Evolutionary conservation across 2,797 vertebrate species (phyloP), one percentile per base, ranked within the genome.

Genomic region (Petrocephalus sullivani): DNA sequence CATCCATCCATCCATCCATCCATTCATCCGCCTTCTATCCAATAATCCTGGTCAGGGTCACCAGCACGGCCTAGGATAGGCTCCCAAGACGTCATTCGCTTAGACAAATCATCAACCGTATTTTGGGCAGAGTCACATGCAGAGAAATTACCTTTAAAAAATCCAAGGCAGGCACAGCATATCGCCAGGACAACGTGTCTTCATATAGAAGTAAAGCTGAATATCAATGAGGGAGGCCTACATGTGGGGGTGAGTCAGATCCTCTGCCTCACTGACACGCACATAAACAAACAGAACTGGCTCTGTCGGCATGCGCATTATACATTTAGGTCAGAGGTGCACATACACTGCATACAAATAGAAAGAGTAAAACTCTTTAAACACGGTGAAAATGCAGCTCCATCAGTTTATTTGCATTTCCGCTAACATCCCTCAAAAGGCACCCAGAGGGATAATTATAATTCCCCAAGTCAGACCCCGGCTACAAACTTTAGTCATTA

Each of bases 371-470:
- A 37, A 61, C 58, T 78, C 61, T 86, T n/a, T 19, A 81, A 46
- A 75, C 37, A 19, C 9, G 2, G 54, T 28, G 58, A 57, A 87
- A 83, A 85, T 71, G 21, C 67, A 81, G 41, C 60, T 75, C 86
- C 78, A 46, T 57, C 86, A 87, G 61, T 85, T 87, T 85, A 89
- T 85, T 87, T 87, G 41, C 33, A 23, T 87, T 87, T 90, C 89
- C 28, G 81, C 87, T 87, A 85, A 86, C 60, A 87, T 71, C 87
- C 85, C 85, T 88, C 88, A 85, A 64, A 75, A 88, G 71, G 87
- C 78, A 88, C 90, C 87, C 90, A 87, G 87, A 61, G 67, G 84
- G 88, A 84, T 90, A 92, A 93, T 94, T 92, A 92, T 87, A 92
- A 90, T 94, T 89, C 91, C 92, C 90, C 89, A 87, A 87, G 67